Percentiles rank a stretch among this genome's conserved stretches.
Evolutionary conservation across 2,797 vertebrate genomes (phyloP).

Genomic region (Microtus agrestis): DNA sequence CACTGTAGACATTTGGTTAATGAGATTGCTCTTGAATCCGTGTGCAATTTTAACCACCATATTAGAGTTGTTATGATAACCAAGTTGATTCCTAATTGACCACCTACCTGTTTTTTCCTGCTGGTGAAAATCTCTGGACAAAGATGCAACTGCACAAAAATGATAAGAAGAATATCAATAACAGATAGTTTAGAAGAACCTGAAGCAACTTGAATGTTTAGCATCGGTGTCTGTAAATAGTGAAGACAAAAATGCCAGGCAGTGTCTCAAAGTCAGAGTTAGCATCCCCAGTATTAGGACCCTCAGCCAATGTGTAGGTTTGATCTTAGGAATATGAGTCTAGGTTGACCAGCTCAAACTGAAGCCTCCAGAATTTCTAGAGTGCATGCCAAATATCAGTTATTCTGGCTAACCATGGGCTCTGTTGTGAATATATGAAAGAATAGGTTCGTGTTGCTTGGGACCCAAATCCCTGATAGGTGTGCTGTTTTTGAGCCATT

Average conservation of each 20-base stretch:
- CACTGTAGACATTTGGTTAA: conserved; percentile 37
- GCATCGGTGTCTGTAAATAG: background rate
- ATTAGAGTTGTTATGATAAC: conserved; percentile 46
- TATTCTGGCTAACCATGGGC: background rate
- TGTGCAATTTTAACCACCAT: conserved; percentile 39
- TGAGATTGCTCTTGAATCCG: conserved; percentile 19
- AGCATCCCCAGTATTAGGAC: background rate
- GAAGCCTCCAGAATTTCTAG: background rate
- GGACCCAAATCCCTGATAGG: background rate
- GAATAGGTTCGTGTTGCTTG: background rate
- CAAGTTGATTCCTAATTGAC: conserved; percentile 17
- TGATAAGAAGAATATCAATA: background rate
- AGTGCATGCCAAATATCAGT: background rate
- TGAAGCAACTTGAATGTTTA: background rate
- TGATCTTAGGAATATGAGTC: background rate
- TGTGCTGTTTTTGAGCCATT: background rate
- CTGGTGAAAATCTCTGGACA: conserved; percentile 26
- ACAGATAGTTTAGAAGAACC: background rate
- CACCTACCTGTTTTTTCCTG: background rate
- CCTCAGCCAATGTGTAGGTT: background rate
- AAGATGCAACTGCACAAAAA: background rate
- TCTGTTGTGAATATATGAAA: background rate
- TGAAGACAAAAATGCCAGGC: background rate
- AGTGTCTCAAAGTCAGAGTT: background rate
- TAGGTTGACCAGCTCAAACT: background rate